phyloP scores from a whole-genome alignment of 1,140 invertebrate genomes.

The Hycleus phaleratus region DNA sequence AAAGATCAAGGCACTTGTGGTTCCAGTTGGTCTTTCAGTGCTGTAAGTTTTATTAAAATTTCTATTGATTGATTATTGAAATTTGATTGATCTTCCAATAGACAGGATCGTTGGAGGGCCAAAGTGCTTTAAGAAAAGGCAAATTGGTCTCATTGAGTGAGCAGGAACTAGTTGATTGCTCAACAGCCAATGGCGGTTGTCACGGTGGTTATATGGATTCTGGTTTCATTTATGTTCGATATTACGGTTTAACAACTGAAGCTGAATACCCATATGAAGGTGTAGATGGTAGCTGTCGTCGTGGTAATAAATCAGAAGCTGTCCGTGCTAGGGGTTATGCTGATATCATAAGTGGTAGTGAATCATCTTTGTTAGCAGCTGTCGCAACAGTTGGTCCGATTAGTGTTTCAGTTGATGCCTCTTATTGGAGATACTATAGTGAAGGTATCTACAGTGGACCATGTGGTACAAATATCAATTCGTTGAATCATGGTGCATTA shows the following conservation, averaged over 20 bases:
- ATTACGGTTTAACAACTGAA: constrained; percentile 87
- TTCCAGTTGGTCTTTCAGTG: constrained; percentile 86
- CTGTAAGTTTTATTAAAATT: constrained; percentile 44
- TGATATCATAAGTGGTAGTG: constrained; percentile 47
- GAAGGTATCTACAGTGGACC: constrained; percentile 45
- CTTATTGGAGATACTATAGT: constrained; percentile 22
- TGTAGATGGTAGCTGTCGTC: constrained; percentile 13
- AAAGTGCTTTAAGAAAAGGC: constrained; percentile 54
- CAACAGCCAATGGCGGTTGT: constrained; percentile 91
- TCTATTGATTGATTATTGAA: no score
- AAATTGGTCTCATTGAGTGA: constrained; percentile 83
- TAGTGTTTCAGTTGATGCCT: constrained; percentile 85
- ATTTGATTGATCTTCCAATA: constrained; percentile 29
- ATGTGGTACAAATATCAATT: background rate
- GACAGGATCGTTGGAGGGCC: constrained; percentile 86
- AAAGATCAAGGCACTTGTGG: constrained; percentile 90
- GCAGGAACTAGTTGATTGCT: constrained; percentile 95
- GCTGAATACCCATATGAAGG: constrained; percentile 44
- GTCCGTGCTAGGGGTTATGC: constrained; percentile 30
- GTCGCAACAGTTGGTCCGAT: constrained; percentile 83
- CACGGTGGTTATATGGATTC: constrained; percentile 88
- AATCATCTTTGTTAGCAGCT: constrained; percentile 60
- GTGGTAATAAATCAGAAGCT: constrained; percentile 34
- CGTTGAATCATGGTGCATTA: constrained; percentile 29
- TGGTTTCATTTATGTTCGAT: constrained; percentile 82